These are phyloP conservation scores for Phyllostomus hastatus DNA, from an alignment of 2,113 vertebrate genomes.

Conservation along the genomic window DNA sequence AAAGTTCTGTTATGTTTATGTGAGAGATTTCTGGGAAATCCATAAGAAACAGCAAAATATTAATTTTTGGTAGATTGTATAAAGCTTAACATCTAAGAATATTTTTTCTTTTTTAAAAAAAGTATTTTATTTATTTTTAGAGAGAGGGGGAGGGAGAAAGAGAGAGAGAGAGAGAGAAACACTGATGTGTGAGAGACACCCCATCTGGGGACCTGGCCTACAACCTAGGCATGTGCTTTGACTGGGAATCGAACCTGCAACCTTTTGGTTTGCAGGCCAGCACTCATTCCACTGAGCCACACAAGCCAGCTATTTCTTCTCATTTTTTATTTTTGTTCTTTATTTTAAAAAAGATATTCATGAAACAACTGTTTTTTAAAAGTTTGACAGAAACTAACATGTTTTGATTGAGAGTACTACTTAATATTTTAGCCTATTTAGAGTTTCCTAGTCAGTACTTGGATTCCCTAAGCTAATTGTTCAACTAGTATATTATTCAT, in stretches of 20 bases:
- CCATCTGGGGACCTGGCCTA: too few relatives aligned
- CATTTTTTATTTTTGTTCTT: slow-evolving; percentile 79
- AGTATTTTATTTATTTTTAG: too few relatives aligned
- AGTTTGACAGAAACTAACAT: neutral
- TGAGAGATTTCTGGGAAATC: slow-evolving; percentile 75
- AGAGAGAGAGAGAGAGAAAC: too few relatives aligned
- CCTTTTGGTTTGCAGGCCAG: too few relatives aligned
- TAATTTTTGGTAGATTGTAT: slow-evolving; percentile 84
- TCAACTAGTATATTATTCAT: slow-evolving; percentile 59
- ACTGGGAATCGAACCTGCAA: too few relatives aligned
- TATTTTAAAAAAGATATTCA: slow-evolving; percentile 84
- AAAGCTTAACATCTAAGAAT: slow-evolving; percentile 72
- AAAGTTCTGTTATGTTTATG: slow-evolving; percentile 75
- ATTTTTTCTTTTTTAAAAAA: slow-evolving; percentile 27
- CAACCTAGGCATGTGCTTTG: too few relatives aligned
- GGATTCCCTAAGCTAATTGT: slow-evolving; percentile 57
- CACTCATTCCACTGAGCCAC: too few relatives aligned
- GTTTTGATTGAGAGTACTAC: slow-evolving; percentile 9
- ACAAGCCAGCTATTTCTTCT: too few relatives aligned
- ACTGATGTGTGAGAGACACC: too few relatives aligned
- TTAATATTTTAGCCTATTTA: slow-evolving; percentile 57
- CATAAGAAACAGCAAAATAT: slow-evolving; percentile 76
- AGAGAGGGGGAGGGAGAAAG: too few relatives aligned
- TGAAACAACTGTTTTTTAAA: slow-evolving; percentile 63
- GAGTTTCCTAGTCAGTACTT: slow-evolving; percentile 54